Evolutionary conservation across 2,113 vertebrate genomes (phyloP), one percentile per base, ranked within the genome.

Genomic region (Alouatta palliata): DNA sequence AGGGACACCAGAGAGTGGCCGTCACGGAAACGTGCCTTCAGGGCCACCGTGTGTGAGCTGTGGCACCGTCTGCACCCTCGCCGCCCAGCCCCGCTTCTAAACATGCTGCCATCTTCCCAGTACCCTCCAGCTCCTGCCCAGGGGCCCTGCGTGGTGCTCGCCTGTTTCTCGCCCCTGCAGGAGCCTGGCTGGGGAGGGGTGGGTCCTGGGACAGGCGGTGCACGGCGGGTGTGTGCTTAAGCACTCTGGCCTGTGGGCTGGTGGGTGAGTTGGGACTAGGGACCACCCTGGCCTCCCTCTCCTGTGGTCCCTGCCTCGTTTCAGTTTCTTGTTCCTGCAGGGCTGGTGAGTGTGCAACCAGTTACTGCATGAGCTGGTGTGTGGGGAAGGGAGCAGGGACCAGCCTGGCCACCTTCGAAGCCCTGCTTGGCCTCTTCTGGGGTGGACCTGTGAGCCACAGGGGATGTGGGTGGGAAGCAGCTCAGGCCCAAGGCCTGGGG

Each of bases 1-100:
- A 17, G 40, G 37, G 21, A 32, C 64, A 32, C 30, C n/a, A 4
- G 43, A 25, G 49, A 40, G 6, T 2, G 3, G 12, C 68, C 0
- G 0, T 19, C 56, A 8, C 0, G 4, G 58, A 32, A 25, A 32
- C 0, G 0, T 0, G 6, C 32, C 7, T n/a, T 47, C 35, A 16
- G 3, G 35, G 83, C 35, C 30, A 1, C 17, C 20, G 1, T 54
- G 27, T 11, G 10, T 2, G 21, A 30, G 14, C 7, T 0, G 5
- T 43, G 8, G 25, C 71, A 4, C 8, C 0, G 3, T 47, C 54
- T 73, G 47, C 66, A 6, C 40, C 23, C 30, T 64, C n/a, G 4
- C 4, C 1, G 49, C 3, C 12, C 16, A 27, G 6, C 17, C 40
- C 30, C 11, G 5, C 1, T 6, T 32, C 58, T 25, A 10, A 21